A percentile compares a stretch with the other conserved stretches of the same genome.
Evolutionary conservation across 37 sponge, comb jelly and placozoan species (phyloP).

Genomic region (Chondrilla cf. caribensis): DNA sequence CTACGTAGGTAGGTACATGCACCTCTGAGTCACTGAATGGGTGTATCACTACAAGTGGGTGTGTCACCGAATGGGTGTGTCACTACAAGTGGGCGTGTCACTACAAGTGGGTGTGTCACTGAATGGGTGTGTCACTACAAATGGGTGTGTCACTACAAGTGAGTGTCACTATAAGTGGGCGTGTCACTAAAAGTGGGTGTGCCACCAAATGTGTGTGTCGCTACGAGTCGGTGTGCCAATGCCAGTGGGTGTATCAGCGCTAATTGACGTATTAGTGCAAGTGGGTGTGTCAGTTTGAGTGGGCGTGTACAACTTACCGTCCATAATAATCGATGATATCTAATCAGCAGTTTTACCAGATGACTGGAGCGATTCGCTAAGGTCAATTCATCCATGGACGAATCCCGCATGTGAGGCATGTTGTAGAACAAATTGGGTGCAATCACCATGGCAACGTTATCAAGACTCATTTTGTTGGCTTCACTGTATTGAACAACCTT

Average conservation of each 20-base stretch:
- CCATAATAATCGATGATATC: conserved; percentile 72
- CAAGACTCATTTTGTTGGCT: conserved; percentile 77
- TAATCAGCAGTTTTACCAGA: conserved; percentile 69
- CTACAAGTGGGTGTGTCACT: no score
- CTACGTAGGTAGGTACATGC: neutral
- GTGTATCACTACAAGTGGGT: neutral
- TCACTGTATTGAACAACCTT: conserved; percentile 48
- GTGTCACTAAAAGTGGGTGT: no score
- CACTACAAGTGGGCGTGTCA: no score
- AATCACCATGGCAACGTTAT: conserved; percentile 81
- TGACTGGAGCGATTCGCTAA: conserved; percentile 67
- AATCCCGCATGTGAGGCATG: conserved; percentile 27
- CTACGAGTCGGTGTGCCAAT: no score
- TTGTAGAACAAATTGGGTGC: conserved; percentile 83
- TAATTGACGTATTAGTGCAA: no score
- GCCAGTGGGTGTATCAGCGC: no score
- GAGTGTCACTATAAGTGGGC: no score
- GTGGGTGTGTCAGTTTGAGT: no score
- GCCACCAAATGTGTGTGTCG: no score
- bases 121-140: no score
- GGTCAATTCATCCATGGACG: conserved; percentile 57
- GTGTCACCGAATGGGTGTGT: neutral
- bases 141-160: no score
- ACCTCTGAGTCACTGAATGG: neutral
- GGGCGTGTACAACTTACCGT: conserved; percentile 54